These are phyloP conservation scores for Tetragonisca angustula DNA, from an alignment of 2,888 invertebrate species.

Conservation along the genomic window DNA sequence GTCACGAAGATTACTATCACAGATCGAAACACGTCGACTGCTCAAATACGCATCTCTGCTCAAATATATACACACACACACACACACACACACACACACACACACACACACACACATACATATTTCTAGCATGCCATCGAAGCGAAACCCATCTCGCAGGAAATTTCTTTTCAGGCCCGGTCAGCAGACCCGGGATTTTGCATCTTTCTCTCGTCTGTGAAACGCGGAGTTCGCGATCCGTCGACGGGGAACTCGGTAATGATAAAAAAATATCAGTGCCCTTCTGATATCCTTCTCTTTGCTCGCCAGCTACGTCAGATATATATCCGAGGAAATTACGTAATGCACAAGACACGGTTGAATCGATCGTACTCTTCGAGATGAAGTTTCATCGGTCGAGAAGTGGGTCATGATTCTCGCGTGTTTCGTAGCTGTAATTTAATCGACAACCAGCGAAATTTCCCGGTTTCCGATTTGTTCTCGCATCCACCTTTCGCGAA, in stretches of 20 bases:
- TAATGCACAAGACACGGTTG: constrained; percentile 36
- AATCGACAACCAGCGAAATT: constrained; percentile 4
- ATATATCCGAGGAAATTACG: constrained; percentile 36
- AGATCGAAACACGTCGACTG: neutral
- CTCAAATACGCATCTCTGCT: neutral
- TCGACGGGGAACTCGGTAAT: constrained; percentile 10
- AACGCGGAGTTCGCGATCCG: neutral
- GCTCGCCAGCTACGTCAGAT: constrained; percentile 16
- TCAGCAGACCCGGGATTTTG: neutral
- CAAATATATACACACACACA: too few species aligned
- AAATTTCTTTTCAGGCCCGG: neutral
- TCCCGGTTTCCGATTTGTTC: too few species aligned
- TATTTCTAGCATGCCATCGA: neutral
- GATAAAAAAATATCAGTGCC: constrained; percentile 19
- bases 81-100: too few species aligned
- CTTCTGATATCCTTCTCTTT: neutral
- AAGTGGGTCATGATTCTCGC: constrained; percentile 44
- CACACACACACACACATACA: too few species aligned
- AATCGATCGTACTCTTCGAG: constrained; percentile 48
- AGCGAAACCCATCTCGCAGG: neutral
- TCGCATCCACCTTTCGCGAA: neutral
- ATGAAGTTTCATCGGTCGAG: constrained; percentile 43
- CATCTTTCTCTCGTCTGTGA: neutral
- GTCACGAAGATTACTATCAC: neutral
- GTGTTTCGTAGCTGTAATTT: constrained; percentile 39